Base-by-base conservation (phyloP, 2,113 vertebrate genomes). In the Cebidichthys violaceus region DNA sequence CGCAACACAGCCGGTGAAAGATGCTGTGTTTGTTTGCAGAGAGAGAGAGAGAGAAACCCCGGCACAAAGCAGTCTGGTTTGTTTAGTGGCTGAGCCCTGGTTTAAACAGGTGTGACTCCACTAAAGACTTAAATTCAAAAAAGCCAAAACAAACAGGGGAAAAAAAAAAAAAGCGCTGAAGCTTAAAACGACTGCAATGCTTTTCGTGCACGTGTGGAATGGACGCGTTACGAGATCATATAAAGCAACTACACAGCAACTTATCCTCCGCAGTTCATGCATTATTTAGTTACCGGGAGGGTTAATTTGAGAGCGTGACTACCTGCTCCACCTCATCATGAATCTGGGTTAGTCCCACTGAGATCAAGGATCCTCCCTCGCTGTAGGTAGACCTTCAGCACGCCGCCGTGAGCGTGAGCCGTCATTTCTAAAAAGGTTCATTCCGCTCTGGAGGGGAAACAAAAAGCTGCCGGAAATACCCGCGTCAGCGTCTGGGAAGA, bases 341-440 rank as follows among this genome's bases (percentile, higher is more conserved):
- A 81, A 86, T 84, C 81, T 86, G 52, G 81, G 84, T 89, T 86
- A 84, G 81, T 77, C 70, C 84, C 74, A 43, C 54, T 67, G 77
- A 86, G 84, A 89, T 86, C 62, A 27, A 78, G 9, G 77, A 82
- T 76, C 67, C 69, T 82, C 66, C 78, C 68, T 67, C 55, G 82
- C 75, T 50, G n/a, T n/a, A 71, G 35, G 18, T 27, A 67, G 64
- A 79, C 78, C 75, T 84, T 79, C 70, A 67, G 67, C 75, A 4
- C 35, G 17, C 57, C 1, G 70, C 67, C 10, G 0, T 2, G 7
- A 37, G 65, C 33, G 33, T 29, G 72, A 81, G 11, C 4, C 0
- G 43, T 57, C 54, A 80, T 57, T 69, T 73, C 22, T 33, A 72
- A 33, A 76, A 67, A 62, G 29, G 73, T 83, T 64, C 20, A 18